Evolutionary conservation across 2,113 vertebrate species (phyloP).

Genomic region (Nicator chloris): DNA sequence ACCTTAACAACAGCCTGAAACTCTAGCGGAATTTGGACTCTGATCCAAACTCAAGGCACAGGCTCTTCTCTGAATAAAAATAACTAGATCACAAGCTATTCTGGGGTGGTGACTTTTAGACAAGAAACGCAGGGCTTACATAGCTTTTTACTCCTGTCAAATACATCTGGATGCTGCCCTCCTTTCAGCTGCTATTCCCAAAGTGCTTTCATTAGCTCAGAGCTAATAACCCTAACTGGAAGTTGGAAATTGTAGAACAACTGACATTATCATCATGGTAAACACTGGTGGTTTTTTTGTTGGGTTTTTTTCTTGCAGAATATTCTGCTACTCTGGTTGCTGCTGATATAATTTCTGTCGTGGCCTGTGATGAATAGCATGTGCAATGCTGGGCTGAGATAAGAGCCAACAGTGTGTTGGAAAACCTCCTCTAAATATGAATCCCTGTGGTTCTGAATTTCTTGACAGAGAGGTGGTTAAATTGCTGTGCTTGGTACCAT

Average conservation of each 20-base stretch:
- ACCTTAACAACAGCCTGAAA: constrained; percentile 32
- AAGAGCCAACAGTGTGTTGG: neutral
- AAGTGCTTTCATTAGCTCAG: neutral
- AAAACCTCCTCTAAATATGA: neutral
- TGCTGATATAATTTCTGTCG: neutral
- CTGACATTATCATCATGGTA: neutral
- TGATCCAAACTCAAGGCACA: constrained; percentile 24
- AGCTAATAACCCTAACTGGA: neutral
- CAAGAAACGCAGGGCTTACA: neutral
- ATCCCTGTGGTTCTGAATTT: neutral
- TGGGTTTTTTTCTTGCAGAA: neutral
- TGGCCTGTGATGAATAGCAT: neutral
- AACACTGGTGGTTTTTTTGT: neutral
- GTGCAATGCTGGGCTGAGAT: neutral
- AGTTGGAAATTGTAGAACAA: neutral
- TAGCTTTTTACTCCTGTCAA: neutral
- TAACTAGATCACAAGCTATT: constrained; percentile 52
- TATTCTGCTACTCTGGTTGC: neutral
- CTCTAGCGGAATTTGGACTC: constrained; percentile 7
- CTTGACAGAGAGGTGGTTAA: neutral
- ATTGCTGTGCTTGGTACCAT: neutral
- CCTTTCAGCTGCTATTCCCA: neutral
- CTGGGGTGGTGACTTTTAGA: constrained; percentile 44
- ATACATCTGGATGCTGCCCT: neutral
- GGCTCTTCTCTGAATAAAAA: constrained; percentile 51